Evolutionary conservation across 2,888 invertebrate species (phyloP).

Genomic region (Choristoneura rosaceana): DNA sequence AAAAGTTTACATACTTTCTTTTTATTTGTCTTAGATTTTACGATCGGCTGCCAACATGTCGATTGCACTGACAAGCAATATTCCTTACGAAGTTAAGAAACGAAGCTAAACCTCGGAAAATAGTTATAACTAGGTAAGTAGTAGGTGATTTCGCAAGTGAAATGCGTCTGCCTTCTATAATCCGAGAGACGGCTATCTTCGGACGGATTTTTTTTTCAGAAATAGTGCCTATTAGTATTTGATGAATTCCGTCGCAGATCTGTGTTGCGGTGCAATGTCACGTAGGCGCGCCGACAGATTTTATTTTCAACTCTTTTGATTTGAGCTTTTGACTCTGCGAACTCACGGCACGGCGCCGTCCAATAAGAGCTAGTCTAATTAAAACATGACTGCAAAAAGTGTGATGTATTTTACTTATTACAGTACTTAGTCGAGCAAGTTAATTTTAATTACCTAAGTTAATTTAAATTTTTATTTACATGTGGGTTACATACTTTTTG

Average conservation of each 20-base stretch:
- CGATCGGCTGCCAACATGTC: no score
- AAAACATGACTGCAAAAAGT: not conserved
- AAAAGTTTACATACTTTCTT: no score
- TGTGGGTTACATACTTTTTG: no score
- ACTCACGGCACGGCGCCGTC: constrained; percentile 5
- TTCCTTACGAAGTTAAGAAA: no score
- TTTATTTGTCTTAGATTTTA: no score
- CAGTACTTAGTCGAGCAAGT: not conserved
- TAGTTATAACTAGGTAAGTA: no score
- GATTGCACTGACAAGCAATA: no score
- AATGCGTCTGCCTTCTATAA: not conserved
- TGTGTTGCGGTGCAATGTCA: not conserved
- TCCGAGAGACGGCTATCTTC: not conserved
- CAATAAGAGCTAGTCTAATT: not conserved
- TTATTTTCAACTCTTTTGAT: constrained; percentile 19
- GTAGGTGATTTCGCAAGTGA: no score
- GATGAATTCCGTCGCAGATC: not conserved
- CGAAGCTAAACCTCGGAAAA: no score
- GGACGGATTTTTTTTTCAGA: not conserved
- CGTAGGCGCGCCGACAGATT: not conserved
- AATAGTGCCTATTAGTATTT: constrained; percentile 3
- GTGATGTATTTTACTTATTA: not conserved
- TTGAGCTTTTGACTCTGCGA: not conserved
- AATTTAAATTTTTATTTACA: no score
- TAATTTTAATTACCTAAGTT: no score